Percentiles rank a stretch among this genome's conserved stretches.
These are phyloP conservation scores for Frankliniella intonsa DNA, from an alignment of 2,888 invertebrate species.

Conservation along the genomic window DNA sequence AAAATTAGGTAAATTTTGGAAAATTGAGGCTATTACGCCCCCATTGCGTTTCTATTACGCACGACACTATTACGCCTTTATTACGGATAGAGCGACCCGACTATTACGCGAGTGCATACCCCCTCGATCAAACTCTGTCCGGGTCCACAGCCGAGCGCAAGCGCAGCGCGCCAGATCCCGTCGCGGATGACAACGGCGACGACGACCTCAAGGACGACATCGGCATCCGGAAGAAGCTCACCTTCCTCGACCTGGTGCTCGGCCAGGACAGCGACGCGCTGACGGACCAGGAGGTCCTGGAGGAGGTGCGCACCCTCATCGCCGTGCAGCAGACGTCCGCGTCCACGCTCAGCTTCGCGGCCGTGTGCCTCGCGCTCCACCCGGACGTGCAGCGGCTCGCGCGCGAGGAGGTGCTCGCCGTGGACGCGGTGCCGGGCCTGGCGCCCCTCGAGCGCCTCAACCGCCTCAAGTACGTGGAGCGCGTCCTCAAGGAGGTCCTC, in stretches of 20 bases:
- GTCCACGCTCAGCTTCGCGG: constrained; percentile 1
- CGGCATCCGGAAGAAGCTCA: constrained; percentile 3
- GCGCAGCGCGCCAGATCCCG: too few species aligned
- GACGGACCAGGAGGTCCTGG: background rate
- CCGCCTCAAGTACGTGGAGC: constrained; percentile 17
- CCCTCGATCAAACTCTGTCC: too few species aligned
- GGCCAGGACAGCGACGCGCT: background rate
- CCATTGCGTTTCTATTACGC: too few species aligned
- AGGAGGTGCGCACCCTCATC: constrained; percentile 8
- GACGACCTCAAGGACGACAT: constrained; percentile 6
- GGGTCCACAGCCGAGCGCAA: too few species aligned
- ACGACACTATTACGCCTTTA: too few species aligned
- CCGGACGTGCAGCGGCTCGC: constrained; percentile 18
- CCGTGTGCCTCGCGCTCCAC: background rate
- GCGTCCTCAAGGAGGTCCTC: constrained; percentile 9
- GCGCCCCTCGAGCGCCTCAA: background rate
- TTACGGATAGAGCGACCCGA: too few species aligned
- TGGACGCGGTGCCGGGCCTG: background rate
- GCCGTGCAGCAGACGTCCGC: constrained; percentile 16
- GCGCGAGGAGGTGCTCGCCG: background rate
- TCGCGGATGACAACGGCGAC: background rate
- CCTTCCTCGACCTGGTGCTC: constrained; percentile 9
- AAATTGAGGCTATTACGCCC: too few species aligned
- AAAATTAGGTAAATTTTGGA: too few species aligned
- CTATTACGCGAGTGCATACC: too few species aligned